A percentile compares a stretch with the other conserved stretches of the same genome.
phyloP scores from a whole-genome alignment of 2,797 vertebrate genomes.

The Euthynnus affinis region DNA sequence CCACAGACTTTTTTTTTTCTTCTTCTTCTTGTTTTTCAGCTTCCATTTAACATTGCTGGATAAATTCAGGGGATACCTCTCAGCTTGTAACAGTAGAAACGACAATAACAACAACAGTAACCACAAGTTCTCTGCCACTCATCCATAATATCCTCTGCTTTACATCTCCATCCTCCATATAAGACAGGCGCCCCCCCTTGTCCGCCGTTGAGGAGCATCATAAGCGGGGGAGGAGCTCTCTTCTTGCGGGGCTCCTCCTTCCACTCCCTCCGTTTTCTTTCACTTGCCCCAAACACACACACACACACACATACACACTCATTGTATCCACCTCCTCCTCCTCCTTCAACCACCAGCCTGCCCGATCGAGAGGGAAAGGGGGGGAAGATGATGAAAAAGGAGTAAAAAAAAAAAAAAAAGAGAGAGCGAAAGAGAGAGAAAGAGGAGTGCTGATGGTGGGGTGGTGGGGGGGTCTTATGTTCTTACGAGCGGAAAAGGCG shows the following conservation, averaged over 20 bases:
- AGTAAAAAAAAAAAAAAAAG: too few relatives aligned
- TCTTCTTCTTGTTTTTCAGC: not conserved
- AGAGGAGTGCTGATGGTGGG: not conserved
- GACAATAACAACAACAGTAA: not conserved
- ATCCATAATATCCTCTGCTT: conserved; percentile 27
- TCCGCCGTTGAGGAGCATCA: conserved; percentile 62
- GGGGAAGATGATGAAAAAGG: conserved; percentile 32
- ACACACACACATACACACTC: not conserved
- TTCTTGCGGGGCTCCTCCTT: conserved; percentile 61
- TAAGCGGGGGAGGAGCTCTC: conserved; percentile 70
- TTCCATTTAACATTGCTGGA: not conserved
- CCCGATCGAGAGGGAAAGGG: conserved; percentile 19
- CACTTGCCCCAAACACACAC: conserved; percentile 32
- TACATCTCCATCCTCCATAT: conserved; percentile 4
- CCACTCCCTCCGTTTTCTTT: conserved; percentile 40
- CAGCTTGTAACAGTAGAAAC: not conserved
- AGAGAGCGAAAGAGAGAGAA: too few relatives aligned
- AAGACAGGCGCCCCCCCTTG: conserved; percentile 3
- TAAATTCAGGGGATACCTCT: not conserved
- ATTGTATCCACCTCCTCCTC: conserved; percentile 38
- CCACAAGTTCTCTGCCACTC: too few relatives aligned
- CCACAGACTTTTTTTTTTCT: not conserved
- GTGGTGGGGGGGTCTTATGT: conserved; percentile 40
- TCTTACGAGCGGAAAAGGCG: conserved; percentile 66
- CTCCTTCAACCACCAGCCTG: conserved; percentile 18